A percentile compares a stretch with the other conserved stretches of the same genome.
phyloP scores from a whole-genome alignment of 1,140 invertebrate species.

The Whitmania pigra region DNA sequence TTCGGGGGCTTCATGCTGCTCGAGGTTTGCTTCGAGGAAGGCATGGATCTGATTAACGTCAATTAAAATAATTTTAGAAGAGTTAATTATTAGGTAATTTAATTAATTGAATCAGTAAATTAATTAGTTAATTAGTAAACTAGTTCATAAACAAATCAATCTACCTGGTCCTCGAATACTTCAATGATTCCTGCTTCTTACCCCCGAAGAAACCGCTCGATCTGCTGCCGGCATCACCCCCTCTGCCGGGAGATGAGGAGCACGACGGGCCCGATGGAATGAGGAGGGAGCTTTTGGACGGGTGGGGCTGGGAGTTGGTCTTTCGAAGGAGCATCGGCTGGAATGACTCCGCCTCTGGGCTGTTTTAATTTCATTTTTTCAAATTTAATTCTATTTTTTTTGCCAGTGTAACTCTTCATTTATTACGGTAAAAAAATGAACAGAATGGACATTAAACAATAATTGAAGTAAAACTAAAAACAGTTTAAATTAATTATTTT shows the following conservation, averaged over 20 bases:
- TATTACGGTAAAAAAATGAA: no score
- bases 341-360: no score
- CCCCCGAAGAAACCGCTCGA: background rate
- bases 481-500: no score
- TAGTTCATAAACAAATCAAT: background rate
- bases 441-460: no score
- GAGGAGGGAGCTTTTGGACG: slow-evolving; percentile 27
- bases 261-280: slow-evolving; percentile 16
- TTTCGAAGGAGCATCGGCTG: slow-evolving; percentile 35
- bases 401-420: no score
- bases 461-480: no score
- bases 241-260: background rate
- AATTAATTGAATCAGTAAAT: no score
- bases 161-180: slow-evolving; percentile 1
- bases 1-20: background rate
- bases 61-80: background rate
- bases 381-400: no score
- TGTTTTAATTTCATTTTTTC: no score
- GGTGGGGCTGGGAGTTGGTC: slow-evolving; percentile 41
- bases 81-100: background rate
- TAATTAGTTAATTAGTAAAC: background rate
- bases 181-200: slow-evolving; percentile 7
- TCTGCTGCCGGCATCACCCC: background rate
- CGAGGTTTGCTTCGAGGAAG: background rate
- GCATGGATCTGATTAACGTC: background rate